Evolutionary conservation across 2,797 vertebrate genomes (phyloP).

Genomic region (Decapterus maruadsi): DNA sequence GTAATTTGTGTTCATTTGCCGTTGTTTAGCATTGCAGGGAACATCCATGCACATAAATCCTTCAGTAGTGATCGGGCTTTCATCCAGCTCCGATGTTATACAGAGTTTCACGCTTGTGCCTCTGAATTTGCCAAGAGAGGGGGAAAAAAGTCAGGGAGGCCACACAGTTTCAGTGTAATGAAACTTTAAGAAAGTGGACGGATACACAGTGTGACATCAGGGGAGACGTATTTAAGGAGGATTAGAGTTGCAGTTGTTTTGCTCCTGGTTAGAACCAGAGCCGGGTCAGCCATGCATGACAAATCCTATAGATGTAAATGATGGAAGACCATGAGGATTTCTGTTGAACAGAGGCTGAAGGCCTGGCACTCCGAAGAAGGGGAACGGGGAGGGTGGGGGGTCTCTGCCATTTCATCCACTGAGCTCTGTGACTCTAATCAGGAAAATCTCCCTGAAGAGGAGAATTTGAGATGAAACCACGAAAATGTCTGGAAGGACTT

Average conservation of each 20-base stretch:
- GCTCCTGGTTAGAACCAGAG: conserved; percentile 55
- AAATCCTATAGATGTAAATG: conserved; percentile 66
- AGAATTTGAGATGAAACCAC: conserved; percentile 76
- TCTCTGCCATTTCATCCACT: conserved; percentile 53
- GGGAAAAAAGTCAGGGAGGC: conserved; percentile 22
- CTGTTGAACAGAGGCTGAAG: conserved; percentile 36
- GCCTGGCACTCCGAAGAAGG: conserved; percentile 37
- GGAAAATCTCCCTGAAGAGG: conserved; percentile 75
- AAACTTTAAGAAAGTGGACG: conserved; percentile 69
- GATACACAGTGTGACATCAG: conserved; percentile 72
- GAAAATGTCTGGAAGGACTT: conserved; percentile 70
- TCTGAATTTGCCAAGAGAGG: conserved; percentile 49
- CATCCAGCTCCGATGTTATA: conserved; percentile 55
- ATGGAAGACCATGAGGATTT: conserved; percentile 48
- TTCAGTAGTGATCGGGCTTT: conserved; percentile 51
- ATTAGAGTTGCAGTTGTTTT: conserved; percentile 75
- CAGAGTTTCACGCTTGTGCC: conserved; percentile 67
- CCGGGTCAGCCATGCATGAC: conserved; percentile 60
- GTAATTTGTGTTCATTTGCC: conserved; percentile 58
- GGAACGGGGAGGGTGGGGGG: background rate
- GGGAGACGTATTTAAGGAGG: conserved; percentile 72
- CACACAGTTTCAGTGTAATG: conserved; percentile 66
- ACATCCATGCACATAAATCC: conserved; percentile 63
- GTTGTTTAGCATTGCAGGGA: conserved; percentile 54
- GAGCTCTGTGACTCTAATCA: conserved; percentile 74